Evolutionary conservation across 2,113 vertebrate species (phyloP).

Genomic region (Anarrhichthys ocellatus): DNA sequence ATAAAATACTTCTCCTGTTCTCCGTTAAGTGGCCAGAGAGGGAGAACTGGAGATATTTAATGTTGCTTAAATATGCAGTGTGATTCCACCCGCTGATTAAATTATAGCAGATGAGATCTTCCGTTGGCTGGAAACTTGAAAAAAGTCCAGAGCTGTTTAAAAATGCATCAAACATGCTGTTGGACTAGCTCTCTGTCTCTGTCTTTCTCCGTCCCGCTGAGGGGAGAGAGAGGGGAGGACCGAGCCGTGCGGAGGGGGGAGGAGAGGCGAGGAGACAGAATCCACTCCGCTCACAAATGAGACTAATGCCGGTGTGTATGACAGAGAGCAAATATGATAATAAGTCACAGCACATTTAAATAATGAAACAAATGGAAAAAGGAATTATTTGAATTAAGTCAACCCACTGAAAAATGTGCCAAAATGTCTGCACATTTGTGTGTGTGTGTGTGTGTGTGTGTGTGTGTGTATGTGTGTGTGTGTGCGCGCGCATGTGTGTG

Average conservation of each 20-base stretch:
- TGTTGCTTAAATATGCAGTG: constrained; percentile 85
- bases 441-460: constrained; percentile 12
- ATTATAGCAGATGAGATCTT: constrained; percentile 81
- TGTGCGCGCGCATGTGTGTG: constrained; percentile 14
- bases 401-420: constrained; percentile 40
- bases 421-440: constrained; percentile 9
- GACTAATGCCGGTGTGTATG: constrained; percentile 35
- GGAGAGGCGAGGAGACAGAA: constrained; percentile 8
- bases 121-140: constrained; percentile 79
- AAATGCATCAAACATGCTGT: constrained; percentile 86
- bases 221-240: constrained; percentile 34
- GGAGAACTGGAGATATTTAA: constrained; percentile 80
- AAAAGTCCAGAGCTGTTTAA: constrained; percentile 84
- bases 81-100: constrained; percentile 84
- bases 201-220: constrained; percentile 62
- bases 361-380: constrained; percentile 53
- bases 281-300: constrained; percentile 52
- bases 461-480: constrained; percentile 7
- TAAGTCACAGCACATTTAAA: constrained; percentile 50
- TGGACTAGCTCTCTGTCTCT: constrained; percentile 77
- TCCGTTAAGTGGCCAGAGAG: constrained; percentile 71
- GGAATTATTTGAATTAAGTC: constrained; percentile 59
- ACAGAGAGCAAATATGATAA: constrained; percentile 53
- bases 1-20: constrained; percentile 58
- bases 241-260: background rate